Base-by-base conservation (phyloP, 2,113 vertebrate species). In the Microcebus lehilahytsara region DNA sequence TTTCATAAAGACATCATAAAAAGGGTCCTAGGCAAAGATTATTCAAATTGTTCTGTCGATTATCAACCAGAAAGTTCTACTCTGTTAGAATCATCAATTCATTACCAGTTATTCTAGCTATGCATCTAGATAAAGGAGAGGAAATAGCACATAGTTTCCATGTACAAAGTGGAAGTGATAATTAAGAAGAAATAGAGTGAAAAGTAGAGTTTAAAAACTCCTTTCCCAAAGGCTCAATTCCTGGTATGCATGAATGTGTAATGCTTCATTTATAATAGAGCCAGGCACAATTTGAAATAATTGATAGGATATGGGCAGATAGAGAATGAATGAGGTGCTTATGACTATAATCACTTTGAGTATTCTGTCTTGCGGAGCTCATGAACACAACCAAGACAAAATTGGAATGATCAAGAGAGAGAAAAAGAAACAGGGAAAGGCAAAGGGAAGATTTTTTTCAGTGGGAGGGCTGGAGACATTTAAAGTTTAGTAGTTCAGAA, bases 301-400 rank as follows among this genome's bases (percentile, higher is more conserved):
- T 72, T 92, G 25, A 23, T 89, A 89, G 56, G 25, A 56, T 89
- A 56, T 84, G 69, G 88, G 40, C 69, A 69, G 37, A 67, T 34
- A 60, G 25, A 60, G 49, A 96, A 69, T 16, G n/a, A 95, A 87
- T 92, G 14, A 89, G 60, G 25, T 67, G 34, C 49, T 93, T 93
- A 72, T 69, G 77, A 77, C 49, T 74, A 83, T 62, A 93, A 62
- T 96, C 78, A 69, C 25, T 69, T 85, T 42, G n/a, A 88, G n/a
- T 69, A 79, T 69, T 87, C 2, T 83, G 53, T 58, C 85, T 30
- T 40, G n/a, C 49, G 79, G 53, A 89, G 67, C 46, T 93, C 30
- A 49, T 75, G 66, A 93, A 74, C 60, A 46, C 1, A 58, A 71
- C 53, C 23, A 60, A 81, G 32, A 40, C 79, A 42, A 79, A 79